These are phyloP conservation scores for Halcyon malimbica DNA, from an alignment of 2,113 vertebrate species.

Conservation along the genomic window DNA sequence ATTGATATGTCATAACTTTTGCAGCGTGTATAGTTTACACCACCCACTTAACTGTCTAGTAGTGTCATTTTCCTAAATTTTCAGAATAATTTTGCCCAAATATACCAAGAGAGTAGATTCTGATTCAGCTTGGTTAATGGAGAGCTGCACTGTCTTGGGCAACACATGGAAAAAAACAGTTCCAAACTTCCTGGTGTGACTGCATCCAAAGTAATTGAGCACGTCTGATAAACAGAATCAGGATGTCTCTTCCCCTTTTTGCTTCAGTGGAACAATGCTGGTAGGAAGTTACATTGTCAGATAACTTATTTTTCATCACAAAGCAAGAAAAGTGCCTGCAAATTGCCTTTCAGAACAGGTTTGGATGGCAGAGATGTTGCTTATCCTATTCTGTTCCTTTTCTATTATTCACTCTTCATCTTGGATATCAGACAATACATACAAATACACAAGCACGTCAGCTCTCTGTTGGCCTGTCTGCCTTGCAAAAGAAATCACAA, in stretches of 20 bases:
- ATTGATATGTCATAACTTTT: neutral
- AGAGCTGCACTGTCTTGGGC: neutral
- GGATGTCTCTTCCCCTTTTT: neutral
- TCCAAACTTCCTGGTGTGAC: neutral
- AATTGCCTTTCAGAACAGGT: neutral
- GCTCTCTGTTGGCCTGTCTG: neutral
- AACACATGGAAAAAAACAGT: neutral
- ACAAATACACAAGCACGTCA: neutral
- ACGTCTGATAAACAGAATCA: neutral
- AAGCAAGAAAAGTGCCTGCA: neutral
- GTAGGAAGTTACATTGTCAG: neutral
- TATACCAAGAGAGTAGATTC: neutral
- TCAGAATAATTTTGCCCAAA: neutral
- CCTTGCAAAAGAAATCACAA: neutral
- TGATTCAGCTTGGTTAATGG: neutral
- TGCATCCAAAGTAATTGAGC: neutral
- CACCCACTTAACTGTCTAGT: neutral
- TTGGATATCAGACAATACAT: neutral
- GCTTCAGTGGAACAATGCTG: neutral
- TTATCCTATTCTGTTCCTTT: neutral
- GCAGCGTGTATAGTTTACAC: neutral
- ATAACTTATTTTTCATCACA: neutral
- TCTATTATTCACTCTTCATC: neutral
- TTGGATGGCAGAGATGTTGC: neutral
- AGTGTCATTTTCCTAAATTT: neutral